Evolutionary conservation across 1,140 invertebrate genomes (phyloP), one percentile per base, ranked within the genome.

Genomic region (Calephelis nemesis): DNA sequence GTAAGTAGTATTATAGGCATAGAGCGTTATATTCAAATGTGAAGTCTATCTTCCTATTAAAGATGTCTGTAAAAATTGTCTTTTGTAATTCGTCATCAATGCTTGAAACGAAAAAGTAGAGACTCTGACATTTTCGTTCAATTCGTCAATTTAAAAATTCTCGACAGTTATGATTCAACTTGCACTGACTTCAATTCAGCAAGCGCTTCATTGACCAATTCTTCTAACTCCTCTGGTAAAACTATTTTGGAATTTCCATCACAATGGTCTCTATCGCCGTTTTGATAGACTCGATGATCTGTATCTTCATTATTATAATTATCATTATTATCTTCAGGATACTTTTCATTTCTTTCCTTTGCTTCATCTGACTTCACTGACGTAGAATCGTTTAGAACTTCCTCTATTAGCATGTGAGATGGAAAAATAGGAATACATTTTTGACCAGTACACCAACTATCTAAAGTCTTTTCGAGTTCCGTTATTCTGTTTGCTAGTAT

Each of bases 321-420:
- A n/a, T 63, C 62, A 47, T 63, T 12, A 48, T 48, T 63, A 67
- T 70, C 76, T 12, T 82, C 74, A 39, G 69, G 40, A 9, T 62
- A 73, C 8, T 58, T 74, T 47, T 73, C 67, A 4, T 63, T 47
- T 65, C 81, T 83, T 7, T 87, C 84, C 75, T 84, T 88, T n/a
- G 73, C 79, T 47, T 84, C 84, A 68, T 89, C 86, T 45, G 89
- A 87, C 72, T 88, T 89, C 0, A 80, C 74, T 11, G 88, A 92
- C 13, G 62, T 74, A n/a, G 75, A 72, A 47, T 88, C 86, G n/a
- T 82, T 78, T 0, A 85, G 64, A 68, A 87, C 82, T 63, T 91
- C 89, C 67, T 92, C 90, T 15, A 92, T 75, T n/a, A 92, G 73
- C 78, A 92, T 88, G 78, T 92, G 89, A 8, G 90, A 91, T 42